Evolutionary conservation across 1,140 invertebrate species (phyloP).

Genomic region (Ridgeia piscesae): DNA sequence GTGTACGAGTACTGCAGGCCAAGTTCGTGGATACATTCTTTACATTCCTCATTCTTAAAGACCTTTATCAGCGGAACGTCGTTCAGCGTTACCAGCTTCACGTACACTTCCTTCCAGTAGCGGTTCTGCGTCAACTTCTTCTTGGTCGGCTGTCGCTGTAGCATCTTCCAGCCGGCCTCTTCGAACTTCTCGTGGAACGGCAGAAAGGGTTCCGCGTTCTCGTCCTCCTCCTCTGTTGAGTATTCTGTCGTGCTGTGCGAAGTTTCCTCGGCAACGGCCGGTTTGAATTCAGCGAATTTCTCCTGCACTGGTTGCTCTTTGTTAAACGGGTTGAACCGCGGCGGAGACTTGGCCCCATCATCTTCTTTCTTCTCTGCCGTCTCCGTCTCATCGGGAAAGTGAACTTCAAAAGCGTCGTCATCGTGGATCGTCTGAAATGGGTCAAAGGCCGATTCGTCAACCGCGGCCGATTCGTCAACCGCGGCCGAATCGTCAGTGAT

Average conservation of each 20-base stretch:
- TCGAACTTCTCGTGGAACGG: constrained; percentile 80
- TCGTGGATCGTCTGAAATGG: constrained; percentile 35
- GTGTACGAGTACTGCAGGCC: constrained; percentile 91
- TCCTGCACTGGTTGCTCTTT: constrained; percentile 62
- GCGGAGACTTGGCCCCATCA: constrained; percentile 52
- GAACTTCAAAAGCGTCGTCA: constrained; percentile 26
- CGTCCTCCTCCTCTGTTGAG: constrained; percentile 69
- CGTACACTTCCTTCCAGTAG: constrained; percentile 97
- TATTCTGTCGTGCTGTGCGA: constrained; percentile 46
- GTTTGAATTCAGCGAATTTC: constrained; percentile 51
- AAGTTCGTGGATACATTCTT: constrained; percentile 64
- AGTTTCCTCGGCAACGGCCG: constrained; percentile 30
- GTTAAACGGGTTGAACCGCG: constrained; percentile 79
- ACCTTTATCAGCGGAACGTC: constrained; percentile 53
- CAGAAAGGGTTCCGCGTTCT: constrained; percentile 91
- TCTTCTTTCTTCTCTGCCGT: constrained; percentile 33
- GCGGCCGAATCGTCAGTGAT: constrained; percentile 26
- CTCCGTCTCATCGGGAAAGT: constrained; percentile 18
- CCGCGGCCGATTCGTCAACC: constrained; percentile 23
- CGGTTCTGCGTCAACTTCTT: constrained; percentile 89
- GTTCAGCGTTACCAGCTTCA: constrained; percentile 80
- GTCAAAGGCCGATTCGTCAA: constrained; percentile 22
- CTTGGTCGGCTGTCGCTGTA: constrained; percentile 92
- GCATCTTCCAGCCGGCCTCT: constrained; percentile 95
- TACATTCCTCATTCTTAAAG: constrained; percentile 41